Base-by-base conservation (phyloP, 2,797 vertebrate genomes). In the Danio tinwini region DNA sequence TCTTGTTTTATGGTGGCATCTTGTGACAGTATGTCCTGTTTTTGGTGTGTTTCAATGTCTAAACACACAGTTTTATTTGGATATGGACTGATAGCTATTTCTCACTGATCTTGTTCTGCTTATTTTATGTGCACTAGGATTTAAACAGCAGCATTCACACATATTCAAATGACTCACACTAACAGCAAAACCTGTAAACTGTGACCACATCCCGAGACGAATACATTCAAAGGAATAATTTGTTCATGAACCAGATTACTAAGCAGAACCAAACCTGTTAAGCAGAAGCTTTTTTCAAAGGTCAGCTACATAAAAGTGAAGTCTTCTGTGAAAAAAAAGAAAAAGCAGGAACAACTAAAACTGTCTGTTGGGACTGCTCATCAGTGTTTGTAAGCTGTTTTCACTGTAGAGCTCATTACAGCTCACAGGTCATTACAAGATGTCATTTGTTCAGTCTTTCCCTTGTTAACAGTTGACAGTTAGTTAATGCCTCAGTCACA, bases 401-500 rank as follows among this genome's bases (percentile, higher is more conserved):
- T 63, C n/a, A 47, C 19, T 45, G 40, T 16, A 78, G 40, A 10
- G 50, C 47, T 68, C 65, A 67, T 78, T 68, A 58, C 13, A 56
- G 42, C 16, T 74, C 61, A 65, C 50, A 74, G 55, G 42, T 58
- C 73, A 72, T 76, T 75, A 85, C 59, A 74, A 37, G 44, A 52
- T 62, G 70, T 59, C n/a, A 68, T 69, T 63, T 75, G 68, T 81
- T 64, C 64, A 42, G 5, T 16, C 65, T 65, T 61, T 72, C 50
- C 37, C 39, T 7, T 70, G 52, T 79, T 69, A 79, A 64, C 63
- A 53, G 37, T 14, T 50, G 64, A 19, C 70, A 75, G 50, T 63
- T 37, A 68, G 62, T 71, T 58, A 82, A 79, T 61, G 61, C 67
- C 69, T 59, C 37, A 50, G 58, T 78, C 47, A 29, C 56, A 77